Base-by-base conservation (phyloP, 2,797 vertebrate species). In the Lacerta agilis region DNA sequence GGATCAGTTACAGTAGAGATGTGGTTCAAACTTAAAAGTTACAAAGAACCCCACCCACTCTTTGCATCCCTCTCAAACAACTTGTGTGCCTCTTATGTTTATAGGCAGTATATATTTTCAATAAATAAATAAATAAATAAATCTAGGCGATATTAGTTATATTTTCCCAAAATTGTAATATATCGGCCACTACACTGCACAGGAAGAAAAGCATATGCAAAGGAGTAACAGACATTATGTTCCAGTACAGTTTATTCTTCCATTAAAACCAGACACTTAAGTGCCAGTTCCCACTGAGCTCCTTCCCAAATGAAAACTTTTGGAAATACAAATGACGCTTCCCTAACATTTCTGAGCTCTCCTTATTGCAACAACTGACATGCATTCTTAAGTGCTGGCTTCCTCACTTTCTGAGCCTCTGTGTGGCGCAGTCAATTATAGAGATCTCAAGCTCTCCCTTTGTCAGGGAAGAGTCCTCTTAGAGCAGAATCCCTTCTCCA, bases 211-310 rank as follows among this genome's bases (percentile, higher is more conserved):
- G 27, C 3, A 49, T 43, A 61, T 7, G 69, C 29, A 43, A 71
- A 61, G 25, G 49, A 83, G 17, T 64, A n/a, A 77, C 55, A 58
- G 66, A 38, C 11, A 41, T 41, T 71, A 43, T 80, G 13, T 86
- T 79, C 33, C 81, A 78, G 23, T 87, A 76, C 25, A 81, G 33
- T 88, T 88, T 88, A 84, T 86, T 89, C 38, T 81, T 81, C 71
- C 43, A 49, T 61, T 69, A 82, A 78, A 85, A 83, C n/a, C 18
- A 58, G 79, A 79, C 69, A 80, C 72, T n/a, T 71, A 76, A 38
- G 43, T 80, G 64, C 36, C 15, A 43, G n/a, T 0, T 25, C 58
- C 27, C 17, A 43, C 4, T 43, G 18, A 64, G 20, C 45, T 29
- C 36, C 27, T 36, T 72, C 11, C 3, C 4, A 36, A 25, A 41